Base-by-base conservation (phyloP, 2,888 invertebrate genomes). In the Myopa testacea region DNA sequence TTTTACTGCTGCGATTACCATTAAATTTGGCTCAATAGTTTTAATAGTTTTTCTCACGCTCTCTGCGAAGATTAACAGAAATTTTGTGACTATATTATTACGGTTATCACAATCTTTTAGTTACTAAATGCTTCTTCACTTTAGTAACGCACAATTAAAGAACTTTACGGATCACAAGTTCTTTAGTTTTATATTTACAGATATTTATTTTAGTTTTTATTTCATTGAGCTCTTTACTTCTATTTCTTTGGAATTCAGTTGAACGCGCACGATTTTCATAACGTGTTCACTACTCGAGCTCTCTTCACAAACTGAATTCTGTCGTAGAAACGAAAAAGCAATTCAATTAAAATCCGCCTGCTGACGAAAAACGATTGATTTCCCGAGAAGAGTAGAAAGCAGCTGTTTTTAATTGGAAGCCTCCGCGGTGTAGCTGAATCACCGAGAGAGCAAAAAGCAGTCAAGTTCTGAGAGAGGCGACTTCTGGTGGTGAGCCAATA, bases 221-320 rank as follows among this genome's bases (percentile, higher is more conserved):
- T 73, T 58, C 71, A 50, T 72, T 74, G 77, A 78, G 78, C 79
- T 80, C 74, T 68, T 71, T 67, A 55, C 68, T 45, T 63, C 78
- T 58, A 50, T 79, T 72, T 77, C 78, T 65, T 78, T 77, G 73
- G 73, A 73, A 60, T 45, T 69, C 14, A 40, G 55, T 69, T 45
- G 6, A 77, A 69, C 74, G 55, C 69, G 16, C 50, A 26, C 63
- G 38, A 3, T 38, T 4, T 16, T 16, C 52, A 65, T 70, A 69
- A 69, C 81, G 83, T 83, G 83, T 82, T 75, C 77, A 83, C 82
- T 81, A 80, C 80, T 81, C 84, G 81, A 86, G 83, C 86, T 86
- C 86, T 86, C 84, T 84, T 80, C 83, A 84, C 82, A 84, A 84
- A 86, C 85, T 86, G 85, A 80, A 67, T 37, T 71, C 65, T 55